Conservation (phyloP, 92 coral and sea anemone genomes). For the Zoanthus sansibaricus region DNA sequence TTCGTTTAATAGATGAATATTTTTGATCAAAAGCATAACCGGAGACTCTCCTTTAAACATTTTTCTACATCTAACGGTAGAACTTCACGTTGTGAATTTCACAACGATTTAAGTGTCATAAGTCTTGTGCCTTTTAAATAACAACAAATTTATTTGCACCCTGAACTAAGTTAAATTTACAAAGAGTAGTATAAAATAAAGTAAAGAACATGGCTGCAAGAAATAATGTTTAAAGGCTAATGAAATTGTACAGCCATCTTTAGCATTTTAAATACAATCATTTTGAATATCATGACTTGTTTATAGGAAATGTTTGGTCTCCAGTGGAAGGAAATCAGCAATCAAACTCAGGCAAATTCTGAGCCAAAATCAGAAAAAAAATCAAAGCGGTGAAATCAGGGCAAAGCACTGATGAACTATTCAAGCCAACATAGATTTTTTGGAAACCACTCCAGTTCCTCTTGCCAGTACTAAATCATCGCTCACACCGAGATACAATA, state of each 20-base stretch:
- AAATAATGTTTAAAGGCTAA: background rate
- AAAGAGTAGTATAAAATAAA: conserved; percentile 1
- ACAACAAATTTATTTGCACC: conserved; percentile 3
- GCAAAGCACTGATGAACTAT: conserved; percentile 60
- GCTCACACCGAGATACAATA: conserved; percentile 44
- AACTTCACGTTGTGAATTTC: conserved; percentile 29
- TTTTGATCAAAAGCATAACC: no score
- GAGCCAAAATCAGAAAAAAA: conserved; percentile 42
- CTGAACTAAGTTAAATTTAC: conserved; percentile 1
- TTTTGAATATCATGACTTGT: conserved; percentile 20
- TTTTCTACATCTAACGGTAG: no score
- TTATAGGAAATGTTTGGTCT: no score
- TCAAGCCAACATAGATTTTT: conserved; percentile 53
- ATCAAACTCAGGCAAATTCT: conserved; percentile 46
- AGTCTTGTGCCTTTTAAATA: conserved; percentile 27
- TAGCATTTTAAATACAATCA: conserved; percentile 1
- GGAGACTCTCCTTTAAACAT: no score
- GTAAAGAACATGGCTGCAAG: background rate
- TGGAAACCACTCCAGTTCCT: conserved; percentile 49
- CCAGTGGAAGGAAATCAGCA: no score
- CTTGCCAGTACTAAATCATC: conserved; percentile 44
- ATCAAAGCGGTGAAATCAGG: conserved; percentile 44
- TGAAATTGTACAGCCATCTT: background rate
- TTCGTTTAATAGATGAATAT: no score
- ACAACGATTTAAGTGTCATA: conserved; percentile 16